Evolutionary conservation across 2,888 invertebrate species (phyloP).

Genomic region (Orthosia gothica): DNA sequence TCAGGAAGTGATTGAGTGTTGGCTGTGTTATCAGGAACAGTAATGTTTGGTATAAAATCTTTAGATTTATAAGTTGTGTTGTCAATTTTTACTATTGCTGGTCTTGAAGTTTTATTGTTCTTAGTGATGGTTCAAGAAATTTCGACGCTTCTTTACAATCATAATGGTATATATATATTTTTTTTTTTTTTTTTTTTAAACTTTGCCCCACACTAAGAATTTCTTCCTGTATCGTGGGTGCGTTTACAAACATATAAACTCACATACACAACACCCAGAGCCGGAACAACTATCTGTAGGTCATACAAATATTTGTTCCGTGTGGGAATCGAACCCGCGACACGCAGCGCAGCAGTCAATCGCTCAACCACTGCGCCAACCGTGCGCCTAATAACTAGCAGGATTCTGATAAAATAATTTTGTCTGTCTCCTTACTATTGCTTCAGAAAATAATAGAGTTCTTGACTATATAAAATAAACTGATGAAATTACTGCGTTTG

Average conservation of each 20-base stretch:
- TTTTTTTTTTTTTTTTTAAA: too few relatives aligned
- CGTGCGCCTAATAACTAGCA: too few relatives aligned
- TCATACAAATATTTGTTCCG: too few relatives aligned
- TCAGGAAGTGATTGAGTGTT: slow-evolving; percentile 7
- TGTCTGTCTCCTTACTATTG: not conserved
- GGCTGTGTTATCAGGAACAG: slow-evolving; percentile 9
- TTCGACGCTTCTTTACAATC: not conserved
- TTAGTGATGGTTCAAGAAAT: not conserved
- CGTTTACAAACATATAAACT: too few relatives aligned
- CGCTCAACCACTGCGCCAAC: too few relatives aligned
- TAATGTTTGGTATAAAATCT: slow-evolving; percentile 25
- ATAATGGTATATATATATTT: not conserved
- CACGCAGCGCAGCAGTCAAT: too few relatives aligned
- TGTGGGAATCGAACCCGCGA: too few relatives aligned
- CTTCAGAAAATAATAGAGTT: not conserved
- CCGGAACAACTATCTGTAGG: too few relatives aligned
- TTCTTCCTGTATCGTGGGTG: too few relatives aligned
- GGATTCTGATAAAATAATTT: not conserved
- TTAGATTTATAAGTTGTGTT: not conserved
- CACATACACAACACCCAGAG: too few relatives aligned
- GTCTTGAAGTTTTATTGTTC: slow-evolving; percentile 4
- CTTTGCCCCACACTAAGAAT: too few relatives aligned
- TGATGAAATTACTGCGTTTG: not conserved
- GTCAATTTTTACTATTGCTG: slow-evolving; percentile 9
- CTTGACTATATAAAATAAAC: not conserved